Conservation (phyloP, 2,113 vertebrate genomes). For the Galemys pyrenaicus region DNA sequence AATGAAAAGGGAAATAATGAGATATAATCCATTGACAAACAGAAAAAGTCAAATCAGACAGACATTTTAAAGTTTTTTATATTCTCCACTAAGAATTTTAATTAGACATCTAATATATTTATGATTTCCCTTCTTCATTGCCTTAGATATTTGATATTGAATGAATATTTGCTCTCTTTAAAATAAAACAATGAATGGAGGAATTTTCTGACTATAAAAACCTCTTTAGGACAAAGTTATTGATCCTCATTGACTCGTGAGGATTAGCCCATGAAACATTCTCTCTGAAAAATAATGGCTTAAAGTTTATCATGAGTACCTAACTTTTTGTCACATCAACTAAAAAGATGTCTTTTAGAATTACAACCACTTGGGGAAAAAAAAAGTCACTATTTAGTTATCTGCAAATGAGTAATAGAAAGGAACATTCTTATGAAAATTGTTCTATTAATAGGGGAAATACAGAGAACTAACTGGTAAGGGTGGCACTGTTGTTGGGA, state of each 20-base stretch:
- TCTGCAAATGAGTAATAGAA: not conserved
- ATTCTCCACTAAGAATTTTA: not conserved
- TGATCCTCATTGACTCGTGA: not conserved
- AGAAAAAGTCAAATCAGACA: slow-evolving; percentile 1
- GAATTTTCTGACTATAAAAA: not conserved
- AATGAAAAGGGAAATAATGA: slow-evolving; percentile 34
- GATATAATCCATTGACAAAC: not conserved
- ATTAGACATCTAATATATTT: not conserved
- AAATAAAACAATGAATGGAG: not conserved
- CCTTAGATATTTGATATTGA: not conserved
- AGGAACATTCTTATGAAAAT: not conserved
- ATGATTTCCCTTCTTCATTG: not conserved
- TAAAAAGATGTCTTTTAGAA: not conserved
- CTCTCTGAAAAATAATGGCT: not conserved
- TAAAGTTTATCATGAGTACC: not conserved
- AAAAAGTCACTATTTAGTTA: not conserved
- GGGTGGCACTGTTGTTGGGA: not conserved
- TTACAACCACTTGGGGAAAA: not conserved
- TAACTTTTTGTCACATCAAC: not conserved
- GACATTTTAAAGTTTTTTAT: not conserved
- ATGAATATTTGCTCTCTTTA: not conserved
- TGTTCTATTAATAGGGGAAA: not conserved
- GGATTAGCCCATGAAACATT: not conserved
- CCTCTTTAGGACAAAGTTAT: not conserved
- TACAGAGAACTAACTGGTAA: not conserved